Base-by-base conservation (phyloP, 2,113 vertebrate genomes). In the Lophura nycthemera region DNA sequence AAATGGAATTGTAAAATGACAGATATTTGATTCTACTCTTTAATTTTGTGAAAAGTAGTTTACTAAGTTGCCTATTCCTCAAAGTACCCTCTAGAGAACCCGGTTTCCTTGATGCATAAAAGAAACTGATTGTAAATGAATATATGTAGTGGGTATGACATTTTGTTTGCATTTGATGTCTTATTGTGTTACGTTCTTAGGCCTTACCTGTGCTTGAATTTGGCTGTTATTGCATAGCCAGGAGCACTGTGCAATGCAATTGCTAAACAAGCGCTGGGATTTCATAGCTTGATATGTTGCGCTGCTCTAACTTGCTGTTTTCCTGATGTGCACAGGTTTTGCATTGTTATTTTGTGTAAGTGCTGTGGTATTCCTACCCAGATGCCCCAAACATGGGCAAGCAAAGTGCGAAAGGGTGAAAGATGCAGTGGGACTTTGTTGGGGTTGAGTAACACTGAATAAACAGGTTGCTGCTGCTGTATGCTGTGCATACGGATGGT, bases 171-270 rank as follows among this genome's bases (percentile, higher is more conserved):
- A 70, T 80, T 70, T 48, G 17, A 14, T 88, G 40, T 40, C 50
- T 83, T 88, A 40, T 13, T 19, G 67, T 82, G 25, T 60, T 86
- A 40, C 2, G 14, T 91, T 83, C 56, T 64, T 74, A 32, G 88
- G 17, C n/a, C 32, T 71, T 30, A 45, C 61, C 88, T 48, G 16
- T 64, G 64, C 59, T 92, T 89, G 81, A 89, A 96, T 79, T 80
- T 85, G 36, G 13, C 56, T 43, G 38, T 85, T 61, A 34, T 42
- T 82, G 69, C 66, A 20, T 71, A 73, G 0, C 71, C 89, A 84
- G 40, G 63, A 83, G 45, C 57, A 11, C 69, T 59, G 8, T 76
- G 69, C 34, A 61, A 42, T 5, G 1, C 18, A 18, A 59, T 40
- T 45, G 24, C 8, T 3, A 66, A 52, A 25, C 59, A 82, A 69